Evolutionary conservation across 2,113 vertebrate species (phyloP).

Genomic region (Stigmatopora argus): DNA sequence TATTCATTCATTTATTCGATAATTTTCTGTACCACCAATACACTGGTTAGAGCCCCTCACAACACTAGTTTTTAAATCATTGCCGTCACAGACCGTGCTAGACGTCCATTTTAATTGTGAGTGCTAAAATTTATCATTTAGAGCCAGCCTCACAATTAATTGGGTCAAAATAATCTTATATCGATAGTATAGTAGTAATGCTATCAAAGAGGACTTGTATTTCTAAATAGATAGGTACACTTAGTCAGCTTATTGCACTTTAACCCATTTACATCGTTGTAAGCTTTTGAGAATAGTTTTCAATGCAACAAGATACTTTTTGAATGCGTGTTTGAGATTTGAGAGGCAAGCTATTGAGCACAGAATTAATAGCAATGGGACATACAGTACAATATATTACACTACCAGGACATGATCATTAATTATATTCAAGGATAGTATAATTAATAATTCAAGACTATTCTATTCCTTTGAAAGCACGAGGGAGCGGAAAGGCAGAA

Average conservation of each 20-base stretch:
- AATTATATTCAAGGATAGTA: slow-evolving; percentile 13
- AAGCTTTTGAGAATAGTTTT: slow-evolving; percentile 34
- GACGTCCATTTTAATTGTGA: too few relatives aligned
- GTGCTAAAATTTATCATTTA: too few relatives aligned
- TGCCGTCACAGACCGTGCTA: too few relatives aligned
- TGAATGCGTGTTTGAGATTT: slow-evolving; percentile 28
- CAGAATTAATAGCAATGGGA: slow-evolving; percentile 23
- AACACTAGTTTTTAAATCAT: too few relatives aligned
- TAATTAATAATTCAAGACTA: slow-evolving; percentile 33
- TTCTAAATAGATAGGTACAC: slow-evolving; percentile 5
- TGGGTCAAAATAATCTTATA: not conserved
- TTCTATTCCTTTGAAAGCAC: slow-evolving; percentile 25
- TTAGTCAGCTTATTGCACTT: slow-evolving; percentile 51
- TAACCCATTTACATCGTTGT: slow-evolving; percentile 50
- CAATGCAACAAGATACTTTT: slow-evolving; percentile 32
- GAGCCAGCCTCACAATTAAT: too few relatives aligned
- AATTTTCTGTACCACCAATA: too few relatives aligned
- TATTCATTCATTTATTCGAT: too few relatives aligned
- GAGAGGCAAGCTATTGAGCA: slow-evolving; percentile 29
- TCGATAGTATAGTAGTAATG: slow-evolving; percentile 30
- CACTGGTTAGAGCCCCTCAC: too few relatives aligned
- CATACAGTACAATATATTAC: not conserved
- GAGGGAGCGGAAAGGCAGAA: slow-evolving; percentile 1
- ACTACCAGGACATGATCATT: slow-evolving; percentile 17
- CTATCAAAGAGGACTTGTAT: slow-evolving; percentile 13